A percentile compares a stretch with the other conserved stretches of the same genome.
Evolutionary conservation across 1,140 invertebrate genomes (phyloP).

Genomic region (Drosophila fuyamai): DNA sequence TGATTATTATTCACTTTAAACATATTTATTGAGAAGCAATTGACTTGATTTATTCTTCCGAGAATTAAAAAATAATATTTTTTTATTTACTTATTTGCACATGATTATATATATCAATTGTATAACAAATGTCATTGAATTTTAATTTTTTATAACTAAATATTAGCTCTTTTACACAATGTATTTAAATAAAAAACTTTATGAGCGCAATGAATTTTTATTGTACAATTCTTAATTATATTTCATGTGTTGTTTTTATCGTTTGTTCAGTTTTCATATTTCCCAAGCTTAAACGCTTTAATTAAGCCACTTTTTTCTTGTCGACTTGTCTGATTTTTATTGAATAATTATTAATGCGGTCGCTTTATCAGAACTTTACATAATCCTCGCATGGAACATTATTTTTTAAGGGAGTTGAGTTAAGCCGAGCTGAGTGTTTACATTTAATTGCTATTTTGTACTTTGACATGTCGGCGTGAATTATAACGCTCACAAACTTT

Average conservation of each 20-base stretch:
- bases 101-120: background rate
- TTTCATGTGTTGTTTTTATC: conserved; percentile 48
- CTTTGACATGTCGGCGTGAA: conserved; percentile 35
- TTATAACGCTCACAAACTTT: conserved; percentile 30
- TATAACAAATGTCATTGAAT: no score
- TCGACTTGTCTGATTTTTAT: conserved; percentile 8
- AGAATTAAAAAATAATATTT: conserved; percentile 2
- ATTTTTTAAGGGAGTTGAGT: conserved; percentile 10
- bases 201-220: background rate
- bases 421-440: conserved; percentile 46
- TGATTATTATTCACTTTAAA: conserved; percentile 10
- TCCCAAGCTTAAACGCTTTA: conserved; percentile 21
- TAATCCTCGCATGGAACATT: conserved; percentile 29
- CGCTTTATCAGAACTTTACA: conserved; percentile 32
- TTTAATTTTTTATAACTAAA: background rate
- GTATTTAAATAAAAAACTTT: conserved; percentile 4
- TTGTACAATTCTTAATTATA: conserved; percentile 30
- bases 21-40: conserved; percentile 1
- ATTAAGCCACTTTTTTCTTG: conserved; percentile 38
- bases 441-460: conserved; percentile 60
- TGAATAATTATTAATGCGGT: conserved; percentile 28
- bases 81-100: background rate
- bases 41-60: background rate
- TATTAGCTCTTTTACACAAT: background rate
- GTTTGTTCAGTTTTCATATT: conserved; percentile 14